Percentiles rank a stretch among this genome's conserved stretches.
Evolutionary conservation across 2,888 invertebrate genomes (phyloP).

Genomic region (Hydriomena furcata): DNA sequence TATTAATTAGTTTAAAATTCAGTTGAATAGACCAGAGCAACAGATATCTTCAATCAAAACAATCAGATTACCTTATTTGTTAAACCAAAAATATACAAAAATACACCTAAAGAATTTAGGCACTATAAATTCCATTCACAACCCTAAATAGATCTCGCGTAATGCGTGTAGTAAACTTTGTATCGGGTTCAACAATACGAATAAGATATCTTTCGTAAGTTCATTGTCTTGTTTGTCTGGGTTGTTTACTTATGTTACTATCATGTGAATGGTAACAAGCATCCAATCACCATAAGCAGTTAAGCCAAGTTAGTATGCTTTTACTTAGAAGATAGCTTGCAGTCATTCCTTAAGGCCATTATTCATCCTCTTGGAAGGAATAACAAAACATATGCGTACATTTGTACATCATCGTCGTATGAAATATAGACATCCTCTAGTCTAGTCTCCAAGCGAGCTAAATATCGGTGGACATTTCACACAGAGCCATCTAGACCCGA

Average conservation of each 20-base stretch:
- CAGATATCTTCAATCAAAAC: constrained; percentile 5
- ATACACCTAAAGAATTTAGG: constrained; percentile 6
- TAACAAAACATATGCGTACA: no score
- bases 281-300: constrained; percentile 1
- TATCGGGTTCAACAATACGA: constrained; percentile 8
- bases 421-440: no score
- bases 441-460: no score
- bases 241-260: constrained; percentile 2
- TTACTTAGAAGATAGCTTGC: not conserved
- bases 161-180: constrained; percentile 7
- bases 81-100: constrained; percentile 13
- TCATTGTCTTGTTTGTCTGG: constrained; percentile 13
- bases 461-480: no score
- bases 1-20: constrained; percentile 6
- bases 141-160: constrained; percentile 10
- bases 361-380: not conserved
- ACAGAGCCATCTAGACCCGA: no score
- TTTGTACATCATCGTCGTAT: no score
- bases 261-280: constrained; percentile 7
- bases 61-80: constrained; percentile 12
- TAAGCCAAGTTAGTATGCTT: constrained; percentile 2
- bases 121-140: constrained; percentile 14
- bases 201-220: constrained; percentile 9
- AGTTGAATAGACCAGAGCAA: not conserved
- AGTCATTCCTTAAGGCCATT: no score